These are phyloP conservation scores for Melangyna quadrimaculata DNA, from an alignment of 2,888 invertebrate genomes.

Conservation along the genomic window DNA sequence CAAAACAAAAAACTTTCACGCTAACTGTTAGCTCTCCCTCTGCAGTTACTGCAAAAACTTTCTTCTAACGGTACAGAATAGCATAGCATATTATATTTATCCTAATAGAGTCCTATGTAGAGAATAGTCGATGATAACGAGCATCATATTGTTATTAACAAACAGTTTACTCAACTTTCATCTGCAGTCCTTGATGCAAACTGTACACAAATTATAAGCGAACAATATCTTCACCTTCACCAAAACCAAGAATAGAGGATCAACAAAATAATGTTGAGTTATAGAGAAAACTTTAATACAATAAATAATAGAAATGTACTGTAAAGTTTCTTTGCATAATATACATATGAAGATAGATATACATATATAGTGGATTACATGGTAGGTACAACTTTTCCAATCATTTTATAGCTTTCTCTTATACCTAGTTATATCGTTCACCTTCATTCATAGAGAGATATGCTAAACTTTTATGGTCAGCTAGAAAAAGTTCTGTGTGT, in stretches of 20 bases:
- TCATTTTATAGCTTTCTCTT: conserved; percentile 43
- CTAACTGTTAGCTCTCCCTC: not conserved
- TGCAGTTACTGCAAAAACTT: not conserved
- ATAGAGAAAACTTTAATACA: not conserved
- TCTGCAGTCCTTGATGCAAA: conserved; percentile 28
- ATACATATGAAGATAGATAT: too few species aligned
- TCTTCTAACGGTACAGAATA: not conserved
- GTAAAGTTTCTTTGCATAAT: not conserved
- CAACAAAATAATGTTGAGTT: conserved; percentile 3
- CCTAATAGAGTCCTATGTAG: not conserved
- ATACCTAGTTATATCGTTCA: not conserved
- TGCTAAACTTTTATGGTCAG: conserved; percentile 33
- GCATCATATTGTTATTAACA: conserved; percentile 53
- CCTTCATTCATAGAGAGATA: not conserved
- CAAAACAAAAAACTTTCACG: conserved; percentile 23
- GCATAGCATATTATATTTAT: not conserved
- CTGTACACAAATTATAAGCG: not conserved
- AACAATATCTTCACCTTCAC: not conserved
- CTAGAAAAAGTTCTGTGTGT: not conserved
- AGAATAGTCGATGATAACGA: not conserved
- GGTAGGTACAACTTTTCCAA: conserved; percentile 49
- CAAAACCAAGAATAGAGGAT: not conserved
- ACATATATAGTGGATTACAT: not conserved
- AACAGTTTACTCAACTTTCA: conserved; percentile 51
- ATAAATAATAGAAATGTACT: not conserved